phyloP scores from a whole-genome alignment of 2,113 vertebrate genomes.

The Lepisosteus oculatus region DNA sequence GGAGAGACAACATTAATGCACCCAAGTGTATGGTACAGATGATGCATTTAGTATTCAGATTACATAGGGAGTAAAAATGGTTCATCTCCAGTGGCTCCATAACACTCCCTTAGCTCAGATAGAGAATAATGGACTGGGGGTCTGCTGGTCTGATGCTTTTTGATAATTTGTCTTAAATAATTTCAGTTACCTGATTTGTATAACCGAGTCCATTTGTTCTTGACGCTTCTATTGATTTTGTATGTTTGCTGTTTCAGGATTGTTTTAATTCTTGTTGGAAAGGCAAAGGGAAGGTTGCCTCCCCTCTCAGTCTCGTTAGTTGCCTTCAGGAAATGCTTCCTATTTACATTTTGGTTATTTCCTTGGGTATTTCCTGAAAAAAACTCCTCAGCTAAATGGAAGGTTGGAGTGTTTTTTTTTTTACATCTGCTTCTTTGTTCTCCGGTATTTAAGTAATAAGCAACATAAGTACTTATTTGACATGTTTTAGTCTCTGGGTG shows the following conservation, averaged over 20 bases:
- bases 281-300: not conserved
- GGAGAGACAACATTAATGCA: constrained; percentile 1
- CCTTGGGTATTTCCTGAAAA: constrained; percentile 41
- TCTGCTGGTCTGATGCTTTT: no score
- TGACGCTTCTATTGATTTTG: not conserved
- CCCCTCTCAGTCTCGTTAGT: constrained; percentile 9
- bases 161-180: no score
- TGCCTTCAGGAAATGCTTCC: constrained; percentile 43
- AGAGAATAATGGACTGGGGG: not conserved
- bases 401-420: constrained; percentile 12
- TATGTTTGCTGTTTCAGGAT: not conserved
- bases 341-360: constrained; percentile 64
- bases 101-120: not conserved
- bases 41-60: constrained; percentile 3
- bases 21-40: constrained; percentile 7
- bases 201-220: not conserved
- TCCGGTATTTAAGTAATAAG: not conserved
- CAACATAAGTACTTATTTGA: no score
- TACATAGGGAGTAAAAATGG: not conserved
- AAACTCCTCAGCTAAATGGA: constrained; percentile 48
- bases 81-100: not conserved
- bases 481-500: no score
- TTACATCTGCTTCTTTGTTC: constrained; percentile 14
- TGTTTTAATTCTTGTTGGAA: not conserved
- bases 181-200: no score